Evolutionary conservation across 1,140 invertebrate genomes (phyloP).

Genomic region (Coelopa frigida): DNA sequence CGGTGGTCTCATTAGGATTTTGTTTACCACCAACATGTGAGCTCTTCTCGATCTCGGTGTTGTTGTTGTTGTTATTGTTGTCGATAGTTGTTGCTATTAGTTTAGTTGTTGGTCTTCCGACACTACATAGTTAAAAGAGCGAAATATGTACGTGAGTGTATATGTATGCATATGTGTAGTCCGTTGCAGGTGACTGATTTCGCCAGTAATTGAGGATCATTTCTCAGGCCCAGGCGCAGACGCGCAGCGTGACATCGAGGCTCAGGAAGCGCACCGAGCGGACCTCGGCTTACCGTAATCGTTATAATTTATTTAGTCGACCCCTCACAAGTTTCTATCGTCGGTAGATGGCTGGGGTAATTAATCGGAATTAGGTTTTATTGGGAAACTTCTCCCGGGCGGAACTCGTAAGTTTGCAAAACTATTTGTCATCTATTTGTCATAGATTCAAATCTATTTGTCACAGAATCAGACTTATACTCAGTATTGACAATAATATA

Average conservation of each 20-base stretch:
- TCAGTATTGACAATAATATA: too few species aligned
- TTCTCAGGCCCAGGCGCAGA: slow-evolving; percentile 1
- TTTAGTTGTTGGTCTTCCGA: background rate
- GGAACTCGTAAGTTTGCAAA: too few species aligned
- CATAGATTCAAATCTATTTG: too few species aligned
- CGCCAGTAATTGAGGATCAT: too few species aligned
- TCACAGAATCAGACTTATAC: too few species aligned
- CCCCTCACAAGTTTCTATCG: slow-evolving; percentile 5
- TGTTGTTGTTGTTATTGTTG: background rate
- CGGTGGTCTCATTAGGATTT: slow-evolving; percentile 5
- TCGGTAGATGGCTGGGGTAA: slow-evolving; percentile 3
- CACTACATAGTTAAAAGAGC: background rate
- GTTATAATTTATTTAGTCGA: slow-evolving; percentile 1
- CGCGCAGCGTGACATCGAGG: background rate
- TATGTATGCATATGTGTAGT: background rate
- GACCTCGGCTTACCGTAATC: background rate
- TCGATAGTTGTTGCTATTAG: slow-evolving; percentile 7
- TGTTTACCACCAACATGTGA: background rate
- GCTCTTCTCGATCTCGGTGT: background rate
- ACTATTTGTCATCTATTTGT: too few species aligned
- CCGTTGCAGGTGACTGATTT: background rate
- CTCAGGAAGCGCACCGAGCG: background rate
- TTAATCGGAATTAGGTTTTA: background rate
- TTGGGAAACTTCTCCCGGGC: too few species aligned
- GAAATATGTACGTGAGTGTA: background rate